Percentiles rank a stretch among this genome's conserved stretches.
Evolutionary conservation across 1,140 invertebrate species (phyloP).

Genomic region (Cyphomyrmex costatus): DNA sequence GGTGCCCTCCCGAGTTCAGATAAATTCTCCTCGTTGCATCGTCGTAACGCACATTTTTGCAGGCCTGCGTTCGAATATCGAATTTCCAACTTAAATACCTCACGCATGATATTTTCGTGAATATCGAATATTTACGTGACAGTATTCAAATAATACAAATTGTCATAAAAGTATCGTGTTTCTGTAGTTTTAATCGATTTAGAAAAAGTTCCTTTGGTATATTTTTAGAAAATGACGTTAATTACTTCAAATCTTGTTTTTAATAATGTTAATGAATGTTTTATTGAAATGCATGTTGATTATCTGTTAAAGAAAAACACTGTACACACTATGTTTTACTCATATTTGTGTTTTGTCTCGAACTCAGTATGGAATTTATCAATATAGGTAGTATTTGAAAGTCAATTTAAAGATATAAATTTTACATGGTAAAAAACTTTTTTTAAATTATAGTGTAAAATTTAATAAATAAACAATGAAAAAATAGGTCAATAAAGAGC

Average conservation of each 20-base stretch:
- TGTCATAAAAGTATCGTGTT: background rate
- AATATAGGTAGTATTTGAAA: background rate
- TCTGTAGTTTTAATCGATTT: background rate
- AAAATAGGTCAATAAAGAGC: no score
- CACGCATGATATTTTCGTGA: background rate
- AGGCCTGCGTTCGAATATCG: background rate
- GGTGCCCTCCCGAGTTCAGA: conserved; percentile 73
- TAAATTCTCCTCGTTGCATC: conserved; percentile 50
- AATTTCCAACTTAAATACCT: background rate
- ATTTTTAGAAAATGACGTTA: background rate
- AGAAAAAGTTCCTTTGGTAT: background rate
- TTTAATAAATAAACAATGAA: background rate
- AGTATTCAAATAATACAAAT: background rate
- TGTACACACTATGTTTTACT: background rate
- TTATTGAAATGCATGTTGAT: background rate
- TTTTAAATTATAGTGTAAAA: background rate
- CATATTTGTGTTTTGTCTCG: background rate
- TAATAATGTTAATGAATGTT: conserved; percentile 4
- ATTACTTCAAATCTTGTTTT: background rate
- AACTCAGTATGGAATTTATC: background rate
- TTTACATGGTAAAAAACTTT: background rate
- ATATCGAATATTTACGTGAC: conserved; percentile 10
- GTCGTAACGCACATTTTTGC: background rate
- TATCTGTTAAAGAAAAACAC: background rate
- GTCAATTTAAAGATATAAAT: background rate